Evolutionary conservation across 1,140 invertebrate species (phyloP), one percentile per base, ranked within the genome.

Genomic region (Aphidius ervi): DNA sequence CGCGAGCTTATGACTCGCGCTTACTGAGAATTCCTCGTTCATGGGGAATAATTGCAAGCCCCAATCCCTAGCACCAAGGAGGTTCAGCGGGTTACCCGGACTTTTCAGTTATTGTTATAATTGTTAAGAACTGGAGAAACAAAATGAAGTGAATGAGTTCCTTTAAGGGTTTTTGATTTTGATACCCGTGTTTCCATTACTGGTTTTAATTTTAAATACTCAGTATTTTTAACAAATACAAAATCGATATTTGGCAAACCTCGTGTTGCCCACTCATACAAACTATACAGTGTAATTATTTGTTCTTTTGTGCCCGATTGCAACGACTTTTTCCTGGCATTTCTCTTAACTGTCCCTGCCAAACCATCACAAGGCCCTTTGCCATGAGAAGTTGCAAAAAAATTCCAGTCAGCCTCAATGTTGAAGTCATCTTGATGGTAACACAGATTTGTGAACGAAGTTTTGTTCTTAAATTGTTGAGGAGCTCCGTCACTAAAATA

Each of bases 321-420:
- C 4, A 48, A 20, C 3, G 47, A n/a, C 6, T 9, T 20, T n/a
- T 23, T 54, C 5, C 10, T 9, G 6, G 65, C 65, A n/a, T 59
- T 45, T 55, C 66, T 56, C 56, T 71, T 71, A 0, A 68, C 52
- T 46, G 63, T 62, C 8, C 69, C 70, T 6, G 66, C 69, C 45
- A 69, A 20, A 9, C 47, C 47, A 23, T 48, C 47, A 23, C 47
- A 48, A 7, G 47, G 8, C 68, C 65, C 63, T 58, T 65, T 73
- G 65, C 62, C 64, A 63, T 69, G 66, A n/a, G 46, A 63, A 58
- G 65, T 69, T 62, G 69, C 68, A 55, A 63, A 73, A 65, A 72
- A 70, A 59, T 73, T 61, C 68, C 67, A 68, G 20, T 66, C 62
- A n/a, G 52, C 52, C 1, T 41, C 16, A 40, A 58, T 47, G 3